phyloP scores from a whole-genome alignment of 2,113 vertebrate species.

The Epinephelus cyanopodus region DNA sequence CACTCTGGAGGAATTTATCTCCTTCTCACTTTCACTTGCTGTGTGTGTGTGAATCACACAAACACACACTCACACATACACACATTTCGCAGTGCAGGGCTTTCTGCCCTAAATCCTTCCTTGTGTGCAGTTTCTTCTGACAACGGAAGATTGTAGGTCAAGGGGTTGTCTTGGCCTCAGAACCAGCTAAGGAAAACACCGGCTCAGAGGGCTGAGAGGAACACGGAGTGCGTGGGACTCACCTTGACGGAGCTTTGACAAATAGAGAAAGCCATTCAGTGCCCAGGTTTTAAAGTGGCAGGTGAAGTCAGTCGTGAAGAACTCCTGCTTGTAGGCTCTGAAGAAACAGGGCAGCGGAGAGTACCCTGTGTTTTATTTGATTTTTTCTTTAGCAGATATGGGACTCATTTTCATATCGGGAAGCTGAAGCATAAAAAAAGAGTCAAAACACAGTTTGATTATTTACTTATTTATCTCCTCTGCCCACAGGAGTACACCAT shows the following conservation, averaged over 20 bases:
- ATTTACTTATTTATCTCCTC: constrained; percentile 14
- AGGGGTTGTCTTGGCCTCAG: constrained; percentile 45
- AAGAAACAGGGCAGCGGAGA: background rate
- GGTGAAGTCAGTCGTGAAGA: constrained; percentile 43
- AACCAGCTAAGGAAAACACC: constrained; percentile 44
- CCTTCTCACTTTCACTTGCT: constrained; percentile 17
- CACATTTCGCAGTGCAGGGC: constrained; percentile 46
- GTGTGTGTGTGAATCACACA: constrained; percentile 39
- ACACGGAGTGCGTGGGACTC: background rate
- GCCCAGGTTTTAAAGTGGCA: constrained; percentile 37
- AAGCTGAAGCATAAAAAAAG: background rate
- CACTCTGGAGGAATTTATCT: constrained; percentile 32
- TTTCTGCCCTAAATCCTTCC: constrained; percentile 58
- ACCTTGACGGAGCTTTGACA: constrained; percentile 48
- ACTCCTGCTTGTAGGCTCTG: constrained; percentile 10
- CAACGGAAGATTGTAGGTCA: constrained; percentile 67
- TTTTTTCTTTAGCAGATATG: background rate
- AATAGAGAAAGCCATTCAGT: constrained; percentile 18
- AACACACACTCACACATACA: constrained; percentile 15
- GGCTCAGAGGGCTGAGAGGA: constrained; percentile 22
- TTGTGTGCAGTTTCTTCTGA: constrained; percentile 52
- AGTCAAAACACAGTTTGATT: background rate
- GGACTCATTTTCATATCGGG: background rate
- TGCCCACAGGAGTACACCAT: constrained; percentile 95
- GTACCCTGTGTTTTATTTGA: constrained; percentile 2